These are phyloP conservation scores for Calliopsis andreniformis DNA, from an alignment of 1,140 invertebrate species.

Conservation along the genomic window DNA sequence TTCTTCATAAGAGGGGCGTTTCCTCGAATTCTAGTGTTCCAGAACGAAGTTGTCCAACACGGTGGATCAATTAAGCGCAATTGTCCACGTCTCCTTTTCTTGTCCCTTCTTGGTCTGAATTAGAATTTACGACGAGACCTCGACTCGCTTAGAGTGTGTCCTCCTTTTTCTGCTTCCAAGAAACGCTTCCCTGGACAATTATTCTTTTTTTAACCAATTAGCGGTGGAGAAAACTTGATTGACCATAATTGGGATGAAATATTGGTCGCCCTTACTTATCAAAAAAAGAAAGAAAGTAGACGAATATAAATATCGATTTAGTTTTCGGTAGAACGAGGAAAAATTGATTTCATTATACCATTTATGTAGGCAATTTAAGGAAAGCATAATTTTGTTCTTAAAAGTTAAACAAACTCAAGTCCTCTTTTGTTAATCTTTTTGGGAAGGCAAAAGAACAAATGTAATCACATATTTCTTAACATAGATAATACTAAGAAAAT, in stretches of 20 bases:
- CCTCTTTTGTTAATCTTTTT: too few relatives aligned
- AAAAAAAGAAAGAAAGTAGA: too few relatives aligned
- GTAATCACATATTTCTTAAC: too few relatives aligned
- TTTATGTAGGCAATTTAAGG: too few relatives aligned
- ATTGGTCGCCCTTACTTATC: slow-evolving; percentile 19
- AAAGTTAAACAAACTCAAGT: too few relatives aligned
- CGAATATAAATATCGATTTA: too few relatives aligned
- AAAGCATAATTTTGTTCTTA: too few relatives aligned
- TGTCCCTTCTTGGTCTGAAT: slow-evolving; percentile 63
- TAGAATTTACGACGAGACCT: slow-evolving; percentile 72
- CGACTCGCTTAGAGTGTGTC: slow-evolving; percentile 30
- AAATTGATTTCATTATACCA: too few relatives aligned
- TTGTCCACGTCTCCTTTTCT: slow-evolving; percentile 72
- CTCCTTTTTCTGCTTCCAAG: slow-evolving; percentile 42
- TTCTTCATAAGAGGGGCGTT: slow-evolving; percentile 5
- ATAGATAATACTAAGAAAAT: too few relatives aligned
- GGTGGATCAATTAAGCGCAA: slow-evolving; percentile 73
- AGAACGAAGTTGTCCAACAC: slow-evolving; percentile 25
- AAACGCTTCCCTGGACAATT: slow-evolving; percentile 42
- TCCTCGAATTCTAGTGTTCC: slow-evolving; percentile 14
- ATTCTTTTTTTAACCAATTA: slow-evolving; percentile 48
- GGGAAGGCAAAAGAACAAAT: too few relatives aligned
- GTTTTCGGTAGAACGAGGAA: too few relatives aligned
- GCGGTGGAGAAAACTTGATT: slow-evolving; percentile 28
- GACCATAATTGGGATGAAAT: slow-evolving; percentile 44